These are phyloP conservation scores for Agelaius tricolor DNA, from an alignment of 2,113 vertebrate genomes.

Conservation along the genomic window DNA sequence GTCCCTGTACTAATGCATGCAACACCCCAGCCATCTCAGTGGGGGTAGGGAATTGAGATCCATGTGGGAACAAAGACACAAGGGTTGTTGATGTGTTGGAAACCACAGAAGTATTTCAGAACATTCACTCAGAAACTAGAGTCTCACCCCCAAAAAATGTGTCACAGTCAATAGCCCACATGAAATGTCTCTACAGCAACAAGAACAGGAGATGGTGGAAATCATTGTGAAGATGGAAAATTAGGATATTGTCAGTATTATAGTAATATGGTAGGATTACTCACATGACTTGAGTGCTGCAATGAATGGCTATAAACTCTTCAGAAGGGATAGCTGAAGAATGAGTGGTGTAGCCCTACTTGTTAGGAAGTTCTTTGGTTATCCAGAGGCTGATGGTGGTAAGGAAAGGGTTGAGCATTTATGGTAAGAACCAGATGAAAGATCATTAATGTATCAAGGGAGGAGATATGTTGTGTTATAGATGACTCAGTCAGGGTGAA, in stretches of 20 bases:
- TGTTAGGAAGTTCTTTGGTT: not conserved
- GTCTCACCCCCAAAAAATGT: not conserved
- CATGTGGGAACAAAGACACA: not conserved
- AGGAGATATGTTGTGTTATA: not conserved
- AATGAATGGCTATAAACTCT: not conserved
- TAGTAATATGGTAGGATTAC: not conserved
- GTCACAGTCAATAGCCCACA: not conserved
- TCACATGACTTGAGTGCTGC: not conserved
- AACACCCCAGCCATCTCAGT: not conserved
- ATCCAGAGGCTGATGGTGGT: not conserved
- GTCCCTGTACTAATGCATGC: not conserved
- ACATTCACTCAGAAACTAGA: not conserved
- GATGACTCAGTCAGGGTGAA: not conserved
- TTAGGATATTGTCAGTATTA: no score
- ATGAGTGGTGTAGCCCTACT: rapidly evolving
- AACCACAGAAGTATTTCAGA: not conserved
- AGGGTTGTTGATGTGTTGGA: not conserved
- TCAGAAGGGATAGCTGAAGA: not conserved
- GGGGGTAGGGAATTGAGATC: rapidly evolving
- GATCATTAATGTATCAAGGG: not conserved
- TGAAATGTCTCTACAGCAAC: not conserved
- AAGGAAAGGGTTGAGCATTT: not conserved
- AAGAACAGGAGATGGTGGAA: not conserved
- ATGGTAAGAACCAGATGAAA: not conserved
- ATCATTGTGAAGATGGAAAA: not conserved